Conservation (phyloP, 2,113 vertebrate genomes). For the Gnathonemus echidnorhynchus region DNA sequence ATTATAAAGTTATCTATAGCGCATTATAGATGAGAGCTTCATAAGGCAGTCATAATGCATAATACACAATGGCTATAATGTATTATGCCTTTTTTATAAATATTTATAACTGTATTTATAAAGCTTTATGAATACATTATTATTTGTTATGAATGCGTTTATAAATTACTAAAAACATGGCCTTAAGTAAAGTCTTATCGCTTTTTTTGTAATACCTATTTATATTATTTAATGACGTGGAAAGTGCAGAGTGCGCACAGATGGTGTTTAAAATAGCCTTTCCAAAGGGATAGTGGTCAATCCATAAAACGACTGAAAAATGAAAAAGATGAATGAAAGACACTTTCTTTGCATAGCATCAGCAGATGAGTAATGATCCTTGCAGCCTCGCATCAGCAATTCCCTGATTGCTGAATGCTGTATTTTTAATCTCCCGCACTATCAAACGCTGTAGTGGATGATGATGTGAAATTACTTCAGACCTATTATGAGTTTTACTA, state of each 20-base stretch:
- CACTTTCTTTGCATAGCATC: not conserved
- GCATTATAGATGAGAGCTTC: too few species aligned
- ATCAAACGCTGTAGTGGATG: not conserved
- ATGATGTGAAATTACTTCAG: not conserved
- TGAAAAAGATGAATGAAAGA: slow-evolving; percentile 9
- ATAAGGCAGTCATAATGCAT: too few species aligned
- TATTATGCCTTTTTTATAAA: too few species aligned
- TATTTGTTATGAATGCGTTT: too few species aligned
- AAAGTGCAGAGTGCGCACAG: not conserved
- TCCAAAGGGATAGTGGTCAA: not conserved
- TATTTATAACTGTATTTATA: too few species aligned
- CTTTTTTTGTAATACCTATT: not conserved
- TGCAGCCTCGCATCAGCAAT: not conserved
- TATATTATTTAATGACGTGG: not conserved
- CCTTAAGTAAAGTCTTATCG: not conserved
- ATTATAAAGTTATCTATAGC: too few species aligned
- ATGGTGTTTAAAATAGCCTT: not conserved
- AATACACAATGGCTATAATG: too few species aligned
- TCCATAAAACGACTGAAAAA: not conserved
- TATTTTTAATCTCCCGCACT: not conserved
- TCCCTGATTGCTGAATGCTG: not conserved
- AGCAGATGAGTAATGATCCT: slow-evolving; percentile 6
- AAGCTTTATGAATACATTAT: too few species aligned
- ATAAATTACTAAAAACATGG: too few species aligned
- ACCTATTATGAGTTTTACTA: not conserved